A percentile compares a stretch with the other conserved stretches of the same genome.
Evolutionary conservation across 1,140 invertebrate genomes (phyloP).

Genomic region (Papilio machaon): DNA sequence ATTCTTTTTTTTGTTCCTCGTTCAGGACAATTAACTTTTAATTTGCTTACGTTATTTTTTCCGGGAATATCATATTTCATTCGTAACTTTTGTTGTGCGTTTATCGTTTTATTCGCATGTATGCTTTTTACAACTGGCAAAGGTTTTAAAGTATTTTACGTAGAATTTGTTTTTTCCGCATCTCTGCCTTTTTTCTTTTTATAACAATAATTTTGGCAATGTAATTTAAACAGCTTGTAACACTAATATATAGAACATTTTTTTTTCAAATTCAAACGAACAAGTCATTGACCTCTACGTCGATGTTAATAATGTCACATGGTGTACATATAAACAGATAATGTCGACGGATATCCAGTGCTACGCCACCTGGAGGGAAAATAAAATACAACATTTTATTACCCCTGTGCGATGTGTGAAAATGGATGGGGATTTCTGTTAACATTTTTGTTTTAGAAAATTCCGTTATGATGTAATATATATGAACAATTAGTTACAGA

Average conservation of each 20-base stretch:
- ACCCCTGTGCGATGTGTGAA: not conserved
- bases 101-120: constrained; percentile 4
- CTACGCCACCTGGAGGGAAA: not conserved
- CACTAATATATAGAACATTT: not conserved
- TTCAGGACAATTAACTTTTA: constrained; percentile 29
- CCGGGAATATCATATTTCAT: not conserved
- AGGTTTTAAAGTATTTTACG: not conserved
- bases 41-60: constrained; percentile 24
- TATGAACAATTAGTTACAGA: not conserved
- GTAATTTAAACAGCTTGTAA: not conserved
- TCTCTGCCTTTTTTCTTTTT: not conserved
- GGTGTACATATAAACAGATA: not conserved
- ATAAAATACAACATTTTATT: constrained; percentile 8
- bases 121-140: not conserved
- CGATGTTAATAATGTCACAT: not conserved
- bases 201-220: not conserved
- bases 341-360: not conserved
- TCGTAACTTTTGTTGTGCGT: not conserved
- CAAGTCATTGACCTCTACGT: not conserved
- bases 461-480: not conserved
- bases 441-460: not conserved
- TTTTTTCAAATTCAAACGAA: not conserved
- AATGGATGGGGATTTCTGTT: not conserved
- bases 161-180: not conserved
- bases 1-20: constrained; percentile 24